phyloP scores from a whole-genome alignment of 2,797 vertebrate genomes.

The Lerista edwardsae region DNA sequence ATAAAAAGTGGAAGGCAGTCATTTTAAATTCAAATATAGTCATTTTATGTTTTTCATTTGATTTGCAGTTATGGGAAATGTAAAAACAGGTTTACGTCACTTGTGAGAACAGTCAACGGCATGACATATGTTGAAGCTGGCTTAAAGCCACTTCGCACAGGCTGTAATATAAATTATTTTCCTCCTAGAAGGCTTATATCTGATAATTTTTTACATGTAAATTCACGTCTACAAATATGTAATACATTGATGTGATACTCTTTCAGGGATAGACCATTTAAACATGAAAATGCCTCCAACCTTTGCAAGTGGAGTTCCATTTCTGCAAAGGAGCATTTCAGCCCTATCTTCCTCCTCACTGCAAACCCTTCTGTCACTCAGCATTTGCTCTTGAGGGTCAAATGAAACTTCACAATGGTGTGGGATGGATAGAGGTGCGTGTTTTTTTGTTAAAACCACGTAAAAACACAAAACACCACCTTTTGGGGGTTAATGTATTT shows the following conservation, averaged over 20 bases:
- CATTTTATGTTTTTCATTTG: neutral
- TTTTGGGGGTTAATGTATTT: too few species aligned
- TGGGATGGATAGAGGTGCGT: too few species aligned
- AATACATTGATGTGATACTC: neutral
- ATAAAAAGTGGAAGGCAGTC: neutral
- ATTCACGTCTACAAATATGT: neutral
- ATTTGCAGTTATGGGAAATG: neutral
- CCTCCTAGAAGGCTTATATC: neutral
- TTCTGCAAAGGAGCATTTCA: too few species aligned
- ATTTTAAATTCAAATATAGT: neutral
- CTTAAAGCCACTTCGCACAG: neutral
- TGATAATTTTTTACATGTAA: neutral
- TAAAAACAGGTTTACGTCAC: neutral
- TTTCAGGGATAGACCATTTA: too few species aligned
- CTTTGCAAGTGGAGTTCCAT: too few species aligned
- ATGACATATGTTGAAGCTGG: neutral
- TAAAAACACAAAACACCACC: too few species aligned
- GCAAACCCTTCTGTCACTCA: too few species aligned
- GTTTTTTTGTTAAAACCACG: too few species aligned
- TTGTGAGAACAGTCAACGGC: neutral
- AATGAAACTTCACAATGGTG: neutral
- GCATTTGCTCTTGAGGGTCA: too few species aligned
- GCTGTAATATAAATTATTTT: neutral
- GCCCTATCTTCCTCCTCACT: too few species aligned
- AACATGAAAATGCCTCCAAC: too few species aligned